Conservation (phyloP, 2,113 vertebrate species). For the Mungos mungo region DNA sequence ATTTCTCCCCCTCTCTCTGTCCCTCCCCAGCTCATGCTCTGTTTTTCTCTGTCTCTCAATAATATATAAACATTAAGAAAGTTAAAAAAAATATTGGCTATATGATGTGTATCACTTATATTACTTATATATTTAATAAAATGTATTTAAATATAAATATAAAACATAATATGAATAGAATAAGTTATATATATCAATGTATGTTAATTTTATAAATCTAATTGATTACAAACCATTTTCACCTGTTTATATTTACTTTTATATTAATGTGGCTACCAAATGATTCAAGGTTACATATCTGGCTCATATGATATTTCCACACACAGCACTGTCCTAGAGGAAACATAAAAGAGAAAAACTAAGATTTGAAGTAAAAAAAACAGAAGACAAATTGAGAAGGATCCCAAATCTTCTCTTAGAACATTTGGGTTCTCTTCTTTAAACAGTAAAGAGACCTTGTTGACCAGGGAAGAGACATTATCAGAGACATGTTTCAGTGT, state of each 20-base stretch:
- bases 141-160: background rate
- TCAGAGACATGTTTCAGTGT: background rate
- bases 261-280: background rate
- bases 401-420: background rate
- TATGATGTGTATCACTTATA: background rate
- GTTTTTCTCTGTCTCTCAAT: no score
- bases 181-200: background rate
- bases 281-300: background rate
- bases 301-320: constrained; percentile 12
- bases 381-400: background rate
- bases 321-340: background rate
- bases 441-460: background rate
- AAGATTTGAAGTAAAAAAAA: background rate
- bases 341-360: background rate
- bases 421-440: background rate
- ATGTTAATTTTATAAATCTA: background rate
- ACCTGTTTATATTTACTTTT: background rate
- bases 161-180: background rate
- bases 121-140: background rate
- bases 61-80: no score
- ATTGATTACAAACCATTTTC: background rate
- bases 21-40: no score
- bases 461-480: constrained; percentile 4
- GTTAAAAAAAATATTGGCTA: background rate
- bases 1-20: no score